A percentile compares a stretch with the other conserved stretches of the same genome.
phyloP scores from a whole-genome alignment of 2,888 invertebrate genomes.

The Caenorhabditis auriculariae region DNA sequence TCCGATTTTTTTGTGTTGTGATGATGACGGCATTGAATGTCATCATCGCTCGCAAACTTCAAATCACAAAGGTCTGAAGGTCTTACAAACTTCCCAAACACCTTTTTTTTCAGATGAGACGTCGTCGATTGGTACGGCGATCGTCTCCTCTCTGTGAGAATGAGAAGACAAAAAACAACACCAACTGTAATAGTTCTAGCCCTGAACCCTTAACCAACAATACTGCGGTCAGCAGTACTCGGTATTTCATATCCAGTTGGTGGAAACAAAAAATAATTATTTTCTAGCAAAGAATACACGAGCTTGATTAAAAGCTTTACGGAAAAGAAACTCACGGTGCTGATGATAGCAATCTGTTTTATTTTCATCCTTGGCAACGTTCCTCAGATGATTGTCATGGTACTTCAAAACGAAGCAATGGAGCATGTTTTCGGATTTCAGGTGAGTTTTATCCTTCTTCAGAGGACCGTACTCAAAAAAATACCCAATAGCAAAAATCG shows the following conservation, averaged over 20 bases:
- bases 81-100: not conserved
- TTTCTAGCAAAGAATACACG: slow-evolving; percentile 33
- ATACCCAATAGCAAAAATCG: no score
- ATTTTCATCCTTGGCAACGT: slow-evolving; percentile 60
- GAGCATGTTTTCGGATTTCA: slow-evolving; percentile 54
- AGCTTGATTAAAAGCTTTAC: slow-evolving; percentile 50
- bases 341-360: slow-evolving; percentile 60
- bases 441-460: slow-evolving; percentile 21
- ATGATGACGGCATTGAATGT: slow-evolving; percentile 53
- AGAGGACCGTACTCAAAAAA: not conserved
- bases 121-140: slow-evolving; percentile 24
- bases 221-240: no score
- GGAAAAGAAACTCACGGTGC: slow-evolving; percentile 57
- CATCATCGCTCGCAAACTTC: slow-evolving; percentile 51
- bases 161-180: not conserved
- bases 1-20: slow-evolving; percentile 52
- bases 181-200: no score
- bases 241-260: no score
- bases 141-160: slow-evolving; percentile 19
- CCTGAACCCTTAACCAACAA: no score
- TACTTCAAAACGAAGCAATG: slow-evolving; percentile 53
- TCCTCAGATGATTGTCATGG: slow-evolving; percentile 61
- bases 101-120: slow-evolving; percentile 13
- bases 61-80: slow-evolving; percentile 46
- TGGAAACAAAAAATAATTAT: not conserved